Evolutionary conservation across 2,888 invertebrate genomes (phyloP).

Genomic region (Odontocolon sp.): DNA sequence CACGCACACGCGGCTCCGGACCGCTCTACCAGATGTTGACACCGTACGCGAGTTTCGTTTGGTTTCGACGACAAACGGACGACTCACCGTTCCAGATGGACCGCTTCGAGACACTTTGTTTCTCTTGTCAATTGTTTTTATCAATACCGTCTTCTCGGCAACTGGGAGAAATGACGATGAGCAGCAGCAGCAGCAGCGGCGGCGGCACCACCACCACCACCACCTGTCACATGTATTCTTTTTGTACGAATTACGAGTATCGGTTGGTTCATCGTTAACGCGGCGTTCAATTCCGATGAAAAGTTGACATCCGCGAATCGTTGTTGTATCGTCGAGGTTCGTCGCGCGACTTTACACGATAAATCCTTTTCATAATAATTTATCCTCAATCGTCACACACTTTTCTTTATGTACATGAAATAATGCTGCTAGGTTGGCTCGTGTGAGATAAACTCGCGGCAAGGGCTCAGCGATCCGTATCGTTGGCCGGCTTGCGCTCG

Average conservation of each 20-base stretch:
- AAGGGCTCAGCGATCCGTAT: constrained; percentile 66
- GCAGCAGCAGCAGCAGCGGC: too few species aligned
- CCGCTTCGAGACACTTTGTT: constrained; percentile 5
- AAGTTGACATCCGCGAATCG: too few species aligned
- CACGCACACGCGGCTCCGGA: constrained; percentile 56
- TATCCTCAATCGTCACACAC: neutral
- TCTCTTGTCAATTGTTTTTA: too few species aligned
- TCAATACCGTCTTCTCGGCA: too few species aligned
- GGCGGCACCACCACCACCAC: too few species aligned
- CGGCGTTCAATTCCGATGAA: too few species aligned
- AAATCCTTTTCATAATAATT: neutral
- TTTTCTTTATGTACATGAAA: neutral
- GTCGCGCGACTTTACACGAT: too few species aligned
- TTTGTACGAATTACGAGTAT: too few species aligned
- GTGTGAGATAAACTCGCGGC: constrained; percentile 49
- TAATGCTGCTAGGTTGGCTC: constrained; percentile 27
- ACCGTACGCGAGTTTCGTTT: constrained; percentile 54
- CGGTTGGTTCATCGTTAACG: too few species aligned
- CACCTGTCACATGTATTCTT: too few species aligned
- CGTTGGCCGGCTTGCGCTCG: constrained; percentile 62
- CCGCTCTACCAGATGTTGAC: constrained; percentile 65
- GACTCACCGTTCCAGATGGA: neutral
- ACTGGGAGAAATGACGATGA: too few species aligned
- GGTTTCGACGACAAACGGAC: constrained; percentile 26
- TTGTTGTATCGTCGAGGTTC: too few species aligned